Evolutionary conservation across 2,797 vertebrate genomes (phyloP).

Genomic region (Mormyrus proboscirostris): DNA sequence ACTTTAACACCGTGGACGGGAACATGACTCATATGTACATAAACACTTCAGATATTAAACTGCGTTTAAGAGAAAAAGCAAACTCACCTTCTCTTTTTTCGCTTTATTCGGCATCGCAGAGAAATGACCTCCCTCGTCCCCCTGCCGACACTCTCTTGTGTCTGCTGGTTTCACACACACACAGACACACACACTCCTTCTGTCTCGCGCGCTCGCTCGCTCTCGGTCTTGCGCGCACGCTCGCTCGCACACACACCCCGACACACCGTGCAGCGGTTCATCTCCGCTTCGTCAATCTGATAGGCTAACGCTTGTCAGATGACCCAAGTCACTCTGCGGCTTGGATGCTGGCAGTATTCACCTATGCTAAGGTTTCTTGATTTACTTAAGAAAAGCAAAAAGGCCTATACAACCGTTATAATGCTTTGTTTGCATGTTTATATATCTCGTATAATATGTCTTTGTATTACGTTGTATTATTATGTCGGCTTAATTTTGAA

Average conservation of each 20-base stretch:
- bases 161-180: not conserved
- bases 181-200: constrained; percentile 25
- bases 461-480: not conserved
- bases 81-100: constrained; percentile 72
- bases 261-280: constrained; percentile 8
- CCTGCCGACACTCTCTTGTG: constrained; percentile 38
- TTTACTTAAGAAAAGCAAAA: not conserved
- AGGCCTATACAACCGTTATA: not conserved
- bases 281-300: constrained; percentile 12
- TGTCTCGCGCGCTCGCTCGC: constrained; percentile 35
- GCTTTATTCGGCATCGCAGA: constrained; percentile 73
- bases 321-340: not conserved
- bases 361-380: not conserved
- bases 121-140: constrained; percentile 52
- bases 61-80: not conserved
- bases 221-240: not conserved
- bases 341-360: not conserved
- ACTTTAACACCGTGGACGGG: not conserved
- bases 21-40: not conserved
- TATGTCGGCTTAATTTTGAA: not conserved
- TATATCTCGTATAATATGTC: not conserved
- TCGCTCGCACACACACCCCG: not conserved
- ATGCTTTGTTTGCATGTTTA: not conserved
- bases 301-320: constrained; percentile 23
- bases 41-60: not conserved